Evolutionary conservation across 2,797 vertebrate genomes (phyloP).

Genomic region (Aphelocoma californica): DNA sequence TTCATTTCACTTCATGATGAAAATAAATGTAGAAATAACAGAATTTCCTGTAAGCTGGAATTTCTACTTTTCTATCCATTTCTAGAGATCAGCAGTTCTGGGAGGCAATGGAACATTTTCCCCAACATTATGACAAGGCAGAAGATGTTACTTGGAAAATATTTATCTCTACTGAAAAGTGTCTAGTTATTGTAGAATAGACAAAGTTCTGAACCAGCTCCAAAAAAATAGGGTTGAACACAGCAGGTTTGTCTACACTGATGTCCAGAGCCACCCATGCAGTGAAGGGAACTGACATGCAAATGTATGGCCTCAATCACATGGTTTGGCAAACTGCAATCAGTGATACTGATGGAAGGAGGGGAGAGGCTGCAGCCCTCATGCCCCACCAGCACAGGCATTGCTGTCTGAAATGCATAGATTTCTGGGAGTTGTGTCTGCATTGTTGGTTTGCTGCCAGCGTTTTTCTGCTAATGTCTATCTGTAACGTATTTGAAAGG

Average conservation of each 20-base stretch:
- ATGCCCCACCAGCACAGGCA: not conserved
- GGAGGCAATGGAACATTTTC: not conserved
- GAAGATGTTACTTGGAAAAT: not conserved
- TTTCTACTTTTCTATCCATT: not conserved
- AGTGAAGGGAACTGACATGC: not conserved
- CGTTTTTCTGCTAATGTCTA: not conserved
- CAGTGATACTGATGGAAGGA: not conserved
- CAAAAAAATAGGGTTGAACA: not conserved
- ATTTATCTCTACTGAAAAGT: not conserved
- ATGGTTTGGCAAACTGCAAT: not conserved
- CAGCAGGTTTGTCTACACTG: not conserved
- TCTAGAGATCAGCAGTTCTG: not conserved
- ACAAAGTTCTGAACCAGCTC: not conserved
- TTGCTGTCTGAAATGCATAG: not conserved
- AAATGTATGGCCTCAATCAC: not conserved
- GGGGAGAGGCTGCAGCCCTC: not conserved
- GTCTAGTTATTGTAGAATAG: not conserved
- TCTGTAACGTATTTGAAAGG: not conserved
- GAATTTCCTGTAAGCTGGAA: slow-evolving; percentile 6
- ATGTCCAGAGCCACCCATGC: not conserved
- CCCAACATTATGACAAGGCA: not conserved
- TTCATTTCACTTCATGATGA: slow-evolving; percentile 35
- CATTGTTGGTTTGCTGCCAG: not conserved
- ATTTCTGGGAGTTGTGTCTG: not conserved
- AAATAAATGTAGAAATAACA: slow-evolving; percentile 39